A percentile compares a stretch with the other conserved stretches of the same genome.
These are phyloP conservation scores for Phymanthus crucifer DNA, from an alignment of 92 coral and sea anemone genomes.

Conservation along the genomic window DNA sequence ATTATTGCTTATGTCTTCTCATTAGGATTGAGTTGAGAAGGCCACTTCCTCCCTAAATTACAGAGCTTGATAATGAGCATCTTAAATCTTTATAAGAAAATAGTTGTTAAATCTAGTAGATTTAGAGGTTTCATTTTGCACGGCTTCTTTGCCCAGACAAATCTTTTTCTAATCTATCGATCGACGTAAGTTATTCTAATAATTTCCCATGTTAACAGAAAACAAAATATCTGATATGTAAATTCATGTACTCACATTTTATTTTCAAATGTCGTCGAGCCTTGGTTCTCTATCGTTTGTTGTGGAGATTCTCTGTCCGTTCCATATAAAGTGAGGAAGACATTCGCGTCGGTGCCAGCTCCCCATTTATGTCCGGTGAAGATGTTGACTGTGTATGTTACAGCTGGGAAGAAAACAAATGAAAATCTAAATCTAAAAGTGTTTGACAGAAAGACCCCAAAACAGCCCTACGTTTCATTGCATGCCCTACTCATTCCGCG, in stretches of 20 bases:
- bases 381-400: slow-evolving; percentile 55
- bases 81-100: neutral
- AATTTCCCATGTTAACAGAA: neutral
- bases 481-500: no score
- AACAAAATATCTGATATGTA: neutral
- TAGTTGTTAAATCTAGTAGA: neutral
- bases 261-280: slow-evolving; percentile 62
- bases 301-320: slow-evolving; percentile 60
- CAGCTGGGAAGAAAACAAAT: neutral
- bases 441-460: no score
- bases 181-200: neutral
- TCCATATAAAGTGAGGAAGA: slow-evolving; percentile 71
- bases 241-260: slow-evolving; percentile 41
- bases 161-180: no score
- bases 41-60: neutral
- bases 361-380: slow-evolving; percentile 69
- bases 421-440: no score
- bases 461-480: no score
- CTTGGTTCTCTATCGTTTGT: slow-evolving; percentile 54
- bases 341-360: slow-evolving; percentile 88
- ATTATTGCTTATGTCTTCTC: neutral
- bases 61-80: neutral
- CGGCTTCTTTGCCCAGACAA: no score
- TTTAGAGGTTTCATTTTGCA: no score
- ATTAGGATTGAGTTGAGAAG: no score